phyloP scores from a whole-genome alignment of 2,888 invertebrate species.

The Lithophane leautieri region DNA sequence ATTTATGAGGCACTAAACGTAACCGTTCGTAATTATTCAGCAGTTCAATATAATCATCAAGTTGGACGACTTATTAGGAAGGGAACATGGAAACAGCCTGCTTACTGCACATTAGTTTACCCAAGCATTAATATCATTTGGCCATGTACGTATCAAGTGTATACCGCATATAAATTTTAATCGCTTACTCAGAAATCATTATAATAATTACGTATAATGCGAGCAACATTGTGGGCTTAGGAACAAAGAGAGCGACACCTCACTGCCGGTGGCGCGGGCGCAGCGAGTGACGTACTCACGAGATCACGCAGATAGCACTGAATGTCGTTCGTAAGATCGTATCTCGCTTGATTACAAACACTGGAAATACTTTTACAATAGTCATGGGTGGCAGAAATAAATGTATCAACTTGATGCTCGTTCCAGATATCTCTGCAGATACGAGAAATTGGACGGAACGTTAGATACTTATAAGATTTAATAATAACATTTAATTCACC shows the following conservation, averaged over 20 bases:
- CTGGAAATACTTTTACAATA: constrained; percentile 60
- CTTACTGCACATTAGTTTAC: constrained; percentile 57
- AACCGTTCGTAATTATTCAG: constrained; percentile 38
- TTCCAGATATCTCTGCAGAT: constrained; percentile 30
- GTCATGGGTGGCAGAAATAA: constrained; percentile 62
- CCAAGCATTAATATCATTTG: constrained; percentile 62
- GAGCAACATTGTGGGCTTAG: constrained; percentile 70
- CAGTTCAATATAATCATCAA: constrained; percentile 51
- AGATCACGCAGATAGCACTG: constrained; percentile 60
- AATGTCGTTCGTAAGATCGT: constrained; percentile 64
- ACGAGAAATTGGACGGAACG: constrained; percentile 34
- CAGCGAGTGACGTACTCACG: constrained; percentile 46
- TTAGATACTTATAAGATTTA: constrained; percentile 17
- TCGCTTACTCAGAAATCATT: constrained; percentile 69
- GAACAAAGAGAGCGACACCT: constrained; percentile 70
- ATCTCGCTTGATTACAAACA: constrained; percentile 63
- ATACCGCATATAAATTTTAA: constrained; percentile 63
- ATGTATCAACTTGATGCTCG: constrained; percentile 35
- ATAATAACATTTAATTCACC: constrained; percentile 39
- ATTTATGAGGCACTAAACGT: constrained; percentile 34
- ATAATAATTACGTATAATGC: constrained; percentile 72
- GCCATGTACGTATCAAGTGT: constrained; percentile 61
- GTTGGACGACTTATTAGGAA: constrained; percentile 50
- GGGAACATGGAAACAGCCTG: constrained; percentile 55
- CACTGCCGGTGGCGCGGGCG: constrained; percentile 53